A percentile compares a stretch with the other conserved stretches of the same genome.
Conservation (phyloP, 1,140 invertebrate genomes). For the Drosophila gunungcola region DNA sequence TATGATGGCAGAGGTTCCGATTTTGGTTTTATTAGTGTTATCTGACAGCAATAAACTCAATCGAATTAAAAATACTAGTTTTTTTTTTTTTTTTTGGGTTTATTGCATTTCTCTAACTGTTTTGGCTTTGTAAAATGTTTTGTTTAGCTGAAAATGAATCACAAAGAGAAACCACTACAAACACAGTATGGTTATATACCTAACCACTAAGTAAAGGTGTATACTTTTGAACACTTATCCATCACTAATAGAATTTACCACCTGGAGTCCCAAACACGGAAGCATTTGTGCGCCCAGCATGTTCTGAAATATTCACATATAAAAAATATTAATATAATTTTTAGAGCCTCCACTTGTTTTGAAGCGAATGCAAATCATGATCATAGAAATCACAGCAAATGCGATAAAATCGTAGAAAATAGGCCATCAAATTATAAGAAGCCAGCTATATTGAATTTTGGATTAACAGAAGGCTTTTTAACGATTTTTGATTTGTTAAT, state of each 20-base stretch:
- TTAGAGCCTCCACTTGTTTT: slow-evolving; percentile 31
- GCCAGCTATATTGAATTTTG: slow-evolving; percentile 18
- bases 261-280: slow-evolving; percentile 39
- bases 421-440: slow-evolving; percentile 57
- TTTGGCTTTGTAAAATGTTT: neutral
- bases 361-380: slow-evolving; percentile 22
- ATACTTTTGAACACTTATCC: neutral
- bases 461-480: slow-evolving; percentile 33
- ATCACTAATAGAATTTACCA: slow-evolving; percentile 1
- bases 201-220: neutral
- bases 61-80: slow-evolving; percentile 23
- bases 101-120: slow-evolving; percentile 14
- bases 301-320: slow-evolving; percentile 23
- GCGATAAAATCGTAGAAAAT: slow-evolving; percentile 45
- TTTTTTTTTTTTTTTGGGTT: neutral
- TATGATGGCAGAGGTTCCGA: slow-evolving; percentile 44
- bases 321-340: slow-evolving; percentile 47
- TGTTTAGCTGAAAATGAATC: slow-evolving; percentile 5
- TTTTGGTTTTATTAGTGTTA: slow-evolving; percentile 1
- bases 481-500: slow-evolving; percentile 40
- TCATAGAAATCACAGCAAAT: slow-evolving; percentile 47
- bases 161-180: slow-evolving; percentile 1
- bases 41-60: slow-evolving; percentile 7
- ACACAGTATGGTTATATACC: neutral
- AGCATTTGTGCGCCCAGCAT: slow-evolving; percentile 28